phyloP scores from a whole-genome alignment of 2,797 vertebrate genomes.

The Hydrophis major region DNA sequence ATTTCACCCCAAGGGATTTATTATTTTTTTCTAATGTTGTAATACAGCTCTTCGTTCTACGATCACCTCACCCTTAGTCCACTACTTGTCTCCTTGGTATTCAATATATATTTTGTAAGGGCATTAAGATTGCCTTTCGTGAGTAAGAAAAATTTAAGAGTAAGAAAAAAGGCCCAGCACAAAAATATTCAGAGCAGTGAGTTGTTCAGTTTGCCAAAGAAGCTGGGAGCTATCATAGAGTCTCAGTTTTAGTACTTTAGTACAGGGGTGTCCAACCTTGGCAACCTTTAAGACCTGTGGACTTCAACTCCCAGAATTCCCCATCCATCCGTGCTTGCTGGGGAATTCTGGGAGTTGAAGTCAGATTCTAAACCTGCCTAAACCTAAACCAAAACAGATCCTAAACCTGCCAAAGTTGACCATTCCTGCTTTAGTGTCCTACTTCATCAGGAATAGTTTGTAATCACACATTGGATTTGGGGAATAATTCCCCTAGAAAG shows the following conservation, averaged over 20 bases:
- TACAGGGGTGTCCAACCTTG: neutral
- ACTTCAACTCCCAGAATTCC: neutral
- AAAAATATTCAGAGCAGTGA: neutral
- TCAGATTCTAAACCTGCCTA: neutral
- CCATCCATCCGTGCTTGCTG: neutral
- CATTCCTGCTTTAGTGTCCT: neutral
- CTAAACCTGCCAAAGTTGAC: neutral
- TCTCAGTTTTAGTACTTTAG: neutral
- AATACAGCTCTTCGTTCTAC: slow-evolving; percentile 51
- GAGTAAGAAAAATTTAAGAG: neutral
- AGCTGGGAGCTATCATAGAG: neutral
- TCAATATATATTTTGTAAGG: neutral
- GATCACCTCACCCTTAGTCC: slow-evolving; percentile 30
- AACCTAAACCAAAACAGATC: neutral
- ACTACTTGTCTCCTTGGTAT: slow-evolving; percentile 17
- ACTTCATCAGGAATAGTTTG: neutral
- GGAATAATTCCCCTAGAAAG: neutral
- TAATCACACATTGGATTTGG: neutral
- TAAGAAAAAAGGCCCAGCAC: neutral
- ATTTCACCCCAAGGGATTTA: slow-evolving; percentile 1
- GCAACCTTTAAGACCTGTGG: neutral
- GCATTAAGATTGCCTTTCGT: neutral
- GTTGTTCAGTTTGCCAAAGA: neutral
- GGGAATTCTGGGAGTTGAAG: neutral
- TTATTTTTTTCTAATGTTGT: slow-evolving; percentile 51